Evolutionary conservation across 2,888 invertebrate genomes (phyloP).

Genomic region (Dinocampus coccinellae): DNA sequence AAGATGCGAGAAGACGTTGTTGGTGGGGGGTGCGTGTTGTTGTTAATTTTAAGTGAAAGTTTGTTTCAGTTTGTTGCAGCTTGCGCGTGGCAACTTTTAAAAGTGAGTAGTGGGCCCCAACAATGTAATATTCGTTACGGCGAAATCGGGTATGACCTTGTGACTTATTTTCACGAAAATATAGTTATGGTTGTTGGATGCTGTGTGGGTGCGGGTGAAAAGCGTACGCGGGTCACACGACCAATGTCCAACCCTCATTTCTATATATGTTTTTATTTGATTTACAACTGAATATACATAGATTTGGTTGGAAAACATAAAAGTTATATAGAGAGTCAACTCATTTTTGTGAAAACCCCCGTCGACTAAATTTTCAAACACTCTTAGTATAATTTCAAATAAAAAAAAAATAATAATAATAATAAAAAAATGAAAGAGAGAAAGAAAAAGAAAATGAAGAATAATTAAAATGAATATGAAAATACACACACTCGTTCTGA

Average conservation of each 20-base stretch:
- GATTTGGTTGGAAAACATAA: neutral
- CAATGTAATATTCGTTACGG: slow-evolving; percentile 25
- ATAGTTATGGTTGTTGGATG: slow-evolving; percentile 31
- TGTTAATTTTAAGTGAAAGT: neutral
- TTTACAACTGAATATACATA: neutral
- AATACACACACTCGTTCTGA: too few relatives aligned
- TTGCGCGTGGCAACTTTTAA: slow-evolving; percentile 35
- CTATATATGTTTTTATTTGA: neutral
- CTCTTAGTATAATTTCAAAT: neutral
- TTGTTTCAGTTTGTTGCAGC: neutral
- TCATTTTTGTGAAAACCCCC: slow-evolving; percentile 12
- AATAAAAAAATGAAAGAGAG: too few relatives aligned
- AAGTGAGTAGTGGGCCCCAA: slow-evolving; percentile 7
- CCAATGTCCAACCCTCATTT: slow-evolving; percentile 31
- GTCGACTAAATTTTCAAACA: slow-evolving; percentile 1
- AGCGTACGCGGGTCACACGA: slow-evolving; percentile 32
- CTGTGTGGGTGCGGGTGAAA: slow-evolving; percentile 22
- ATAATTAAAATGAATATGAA: too few relatives aligned
- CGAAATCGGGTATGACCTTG: slow-evolving; percentile 27
- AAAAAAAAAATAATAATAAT: too few relatives aligned
- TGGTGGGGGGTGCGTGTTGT: neutral
- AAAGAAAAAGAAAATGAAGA: too few relatives aligned
- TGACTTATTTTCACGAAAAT: slow-evolving; percentile 28
- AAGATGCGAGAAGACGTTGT: too few relatives aligned
- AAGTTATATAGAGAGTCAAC: slow-evolving; percentile 4